Evolutionary conservation across 2,797 vertebrate species (phyloP).

Genomic region (Macroramphosus scolopax): DNA sequence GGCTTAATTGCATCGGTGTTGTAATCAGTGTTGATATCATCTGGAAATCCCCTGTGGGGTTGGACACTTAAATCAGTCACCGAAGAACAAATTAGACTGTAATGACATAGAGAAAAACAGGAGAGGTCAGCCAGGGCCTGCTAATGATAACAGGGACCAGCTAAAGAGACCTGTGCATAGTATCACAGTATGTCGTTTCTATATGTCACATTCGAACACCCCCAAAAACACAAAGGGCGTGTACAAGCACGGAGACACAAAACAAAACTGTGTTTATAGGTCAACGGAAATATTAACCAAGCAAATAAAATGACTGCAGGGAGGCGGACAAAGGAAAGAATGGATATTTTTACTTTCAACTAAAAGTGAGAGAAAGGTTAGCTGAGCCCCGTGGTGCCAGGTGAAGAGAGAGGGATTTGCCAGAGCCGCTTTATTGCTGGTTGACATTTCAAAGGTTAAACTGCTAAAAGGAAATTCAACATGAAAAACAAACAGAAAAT

Average conservation of each 20-base stretch:
- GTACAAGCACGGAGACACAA: constrained; percentile 11
- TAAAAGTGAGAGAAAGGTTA: constrained; percentile 71
- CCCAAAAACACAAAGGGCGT: constrained; percentile 5
- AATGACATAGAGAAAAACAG: constrained; percentile 48
- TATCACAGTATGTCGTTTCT: constrained; percentile 14
- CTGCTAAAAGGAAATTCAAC: constrained; percentile 80
- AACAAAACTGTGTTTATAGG: constrained; percentile 36
- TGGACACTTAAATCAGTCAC: constrained; percentile 54
- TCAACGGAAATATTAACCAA: constrained; percentile 44
- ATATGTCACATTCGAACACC: constrained; percentile 15
- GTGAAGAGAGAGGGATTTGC: constrained; percentile 67
- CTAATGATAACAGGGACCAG: constrained; percentile 21
- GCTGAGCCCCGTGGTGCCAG: constrained; percentile 66
- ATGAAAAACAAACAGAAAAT: constrained; percentile 76
- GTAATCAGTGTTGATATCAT: constrained; percentile 68
- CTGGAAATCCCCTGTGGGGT: constrained; percentile 49
- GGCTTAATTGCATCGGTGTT: constrained; percentile 57
- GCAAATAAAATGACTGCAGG: constrained; percentile 27
- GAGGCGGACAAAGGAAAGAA: constrained; percentile 28
- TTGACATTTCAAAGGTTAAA: constrained; percentile 87
- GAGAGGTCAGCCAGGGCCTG: constrained; percentile 49
- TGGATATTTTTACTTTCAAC: constrained; percentile 58
- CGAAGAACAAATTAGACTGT: constrained; percentile 62
- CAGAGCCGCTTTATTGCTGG: constrained; percentile 71
- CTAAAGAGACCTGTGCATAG: constrained; percentile 21